Evolutionary conservation across 2,888 invertebrate species (phyloP).

Genomic region (Drosophila subquinaria): DNA sequence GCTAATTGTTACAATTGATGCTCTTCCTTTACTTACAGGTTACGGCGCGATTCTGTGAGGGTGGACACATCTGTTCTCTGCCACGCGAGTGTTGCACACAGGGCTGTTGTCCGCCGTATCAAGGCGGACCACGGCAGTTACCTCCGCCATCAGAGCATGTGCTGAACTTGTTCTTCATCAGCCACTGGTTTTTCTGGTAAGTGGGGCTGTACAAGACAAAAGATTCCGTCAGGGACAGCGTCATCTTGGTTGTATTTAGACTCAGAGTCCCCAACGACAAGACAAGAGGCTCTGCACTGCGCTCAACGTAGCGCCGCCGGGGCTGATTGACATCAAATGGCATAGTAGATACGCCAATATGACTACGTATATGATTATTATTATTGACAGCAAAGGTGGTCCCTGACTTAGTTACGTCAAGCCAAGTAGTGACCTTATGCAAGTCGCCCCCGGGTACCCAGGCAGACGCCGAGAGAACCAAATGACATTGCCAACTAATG

Average conservation of each 20-base stretch:
- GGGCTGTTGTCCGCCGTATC: constrained; percentile 88
- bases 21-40: constrained; percentile 81
- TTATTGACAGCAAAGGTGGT: constrained; percentile 75
- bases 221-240: constrained; percentile 12
- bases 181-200: constrained; percentile 90
- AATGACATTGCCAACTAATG: constrained; percentile 79
- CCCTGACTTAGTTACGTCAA: constrained; percentile 70
- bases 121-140: constrained; percentile 86
- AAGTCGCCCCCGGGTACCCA: constrained; percentile 45
- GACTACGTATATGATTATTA: constrained; percentile 47
- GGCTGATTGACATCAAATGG: neutral
- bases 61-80: constrained; percentile 90
- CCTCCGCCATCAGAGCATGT: constrained; percentile 87
- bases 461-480: constrained; percentile 36
- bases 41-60: constrained; percentile 88
- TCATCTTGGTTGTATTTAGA: neutral
- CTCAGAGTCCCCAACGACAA: neutral
- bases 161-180: constrained; percentile 89
- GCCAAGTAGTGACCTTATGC: constrained; percentile 73
- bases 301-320: neutral
- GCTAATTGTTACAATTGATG: neutral
- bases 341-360: neutral
- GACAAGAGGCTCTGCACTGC: neutral
- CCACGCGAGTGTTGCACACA: constrained; percentile 91
- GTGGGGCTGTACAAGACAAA: constrained; percentile 43